phyloP scores from a whole-genome alignment of 2,888 invertebrate genomes.

The Diplazon laetatorius region DNA sequence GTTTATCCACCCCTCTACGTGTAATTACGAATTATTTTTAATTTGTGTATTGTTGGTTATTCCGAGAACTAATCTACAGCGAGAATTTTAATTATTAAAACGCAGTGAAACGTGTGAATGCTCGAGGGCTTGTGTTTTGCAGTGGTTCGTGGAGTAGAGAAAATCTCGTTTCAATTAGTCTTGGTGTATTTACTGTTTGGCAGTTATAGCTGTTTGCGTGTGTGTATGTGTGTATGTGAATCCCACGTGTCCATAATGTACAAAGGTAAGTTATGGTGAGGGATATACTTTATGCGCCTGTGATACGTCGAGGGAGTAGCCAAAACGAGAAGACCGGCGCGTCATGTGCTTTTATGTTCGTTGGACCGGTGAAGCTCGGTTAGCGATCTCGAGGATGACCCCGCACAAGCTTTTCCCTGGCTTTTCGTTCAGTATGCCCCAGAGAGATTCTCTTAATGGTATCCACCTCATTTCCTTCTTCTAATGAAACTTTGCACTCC shows the following conservation, averaged over 20 bases:
- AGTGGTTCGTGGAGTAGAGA: too few relatives aligned
- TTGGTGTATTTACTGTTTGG: background rate
- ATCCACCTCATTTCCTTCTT: conserved; percentile 41
- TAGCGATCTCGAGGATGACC: background rate
- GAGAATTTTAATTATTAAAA: too few relatives aligned
- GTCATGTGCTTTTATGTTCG: conserved; percentile 13
- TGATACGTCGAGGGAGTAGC: background rate
- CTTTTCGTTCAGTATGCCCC: conserved; percentile 10
- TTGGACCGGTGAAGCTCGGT: conserved; percentile 4
- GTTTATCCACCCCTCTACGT: too few relatives aligned
- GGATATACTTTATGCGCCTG: background rate
- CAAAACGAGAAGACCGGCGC: background rate
- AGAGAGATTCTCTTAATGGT: conserved; percentile 9
- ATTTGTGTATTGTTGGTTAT: too few relatives aligned
- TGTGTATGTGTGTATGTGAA: too few relatives aligned
- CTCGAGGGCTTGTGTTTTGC: too few relatives aligned
- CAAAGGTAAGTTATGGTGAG: background rate
- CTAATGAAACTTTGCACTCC: conserved; percentile 25
- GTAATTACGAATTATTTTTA: background rate
- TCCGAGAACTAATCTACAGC: too few relatives aligned
- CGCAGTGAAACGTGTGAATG: too few relatives aligned
- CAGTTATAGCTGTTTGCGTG: background rate
- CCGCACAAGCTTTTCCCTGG: background rate
- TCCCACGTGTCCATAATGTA: background rate
- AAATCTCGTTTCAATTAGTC: background rate